A percentile compares a stretch with the other conserved stretches of the same genome.
Conservation (phyloP, 1,140 invertebrate species). For the Drosophila leontia region DNA sequence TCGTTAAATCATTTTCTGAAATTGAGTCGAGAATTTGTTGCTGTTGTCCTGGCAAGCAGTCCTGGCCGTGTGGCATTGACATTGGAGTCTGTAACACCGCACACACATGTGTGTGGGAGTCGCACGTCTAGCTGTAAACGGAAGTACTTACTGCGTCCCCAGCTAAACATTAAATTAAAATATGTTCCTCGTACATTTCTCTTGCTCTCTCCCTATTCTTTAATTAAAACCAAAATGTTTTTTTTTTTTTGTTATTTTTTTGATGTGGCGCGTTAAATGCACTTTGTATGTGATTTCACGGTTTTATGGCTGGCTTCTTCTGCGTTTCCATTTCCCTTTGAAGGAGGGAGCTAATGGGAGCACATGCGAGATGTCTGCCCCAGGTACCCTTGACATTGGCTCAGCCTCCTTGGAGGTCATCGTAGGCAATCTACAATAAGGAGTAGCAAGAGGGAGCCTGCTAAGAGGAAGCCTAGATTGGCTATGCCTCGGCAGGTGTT, state of each 20-base stretch:
- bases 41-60: slow-evolving; percentile 25
- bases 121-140: slow-evolving; percentile 75
- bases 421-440: slow-evolving; percentile 24
- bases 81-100: slow-evolving; percentile 39
- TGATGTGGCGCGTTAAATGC: slow-evolving; percentile 66
- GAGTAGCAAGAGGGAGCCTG: not conserved
- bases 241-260: slow-evolving; percentile 18
- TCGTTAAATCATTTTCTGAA: slow-evolving; percentile 84
- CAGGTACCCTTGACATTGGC: slow-evolving; percentile 56
- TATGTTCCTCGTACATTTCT: slow-evolving; percentile 63
- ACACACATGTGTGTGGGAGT: slow-evolving; percentile 35
- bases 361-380: slow-evolving; percentile 34
- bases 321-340: slow-evolving; percentile 29
- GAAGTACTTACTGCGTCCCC: slow-evolving; percentile 65
- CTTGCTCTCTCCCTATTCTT: slow-evolving; percentile 47
- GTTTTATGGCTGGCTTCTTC: slow-evolving; percentile 60
- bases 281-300: slow-evolving; percentile 82
- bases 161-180: slow-evolving; percentile 77
- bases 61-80: slow-evolving; percentile 64
- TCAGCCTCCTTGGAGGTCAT: slow-evolving; percentile 52
- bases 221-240: slow-evolving; percentile 79
- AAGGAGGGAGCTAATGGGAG: slow-evolving; percentile 51
- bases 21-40: slow-evolving; percentile 75
- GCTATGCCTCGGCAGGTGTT: slow-evolving; percentile 22
- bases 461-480: slow-evolving; percentile 1